A percentile compares a stretch with the other conserved stretches of the same genome.
These are phyloP conservation scores for Alsophila aescularia DNA, from an alignment of 2,888 invertebrate species.

Conservation along the genomic window DNA sequence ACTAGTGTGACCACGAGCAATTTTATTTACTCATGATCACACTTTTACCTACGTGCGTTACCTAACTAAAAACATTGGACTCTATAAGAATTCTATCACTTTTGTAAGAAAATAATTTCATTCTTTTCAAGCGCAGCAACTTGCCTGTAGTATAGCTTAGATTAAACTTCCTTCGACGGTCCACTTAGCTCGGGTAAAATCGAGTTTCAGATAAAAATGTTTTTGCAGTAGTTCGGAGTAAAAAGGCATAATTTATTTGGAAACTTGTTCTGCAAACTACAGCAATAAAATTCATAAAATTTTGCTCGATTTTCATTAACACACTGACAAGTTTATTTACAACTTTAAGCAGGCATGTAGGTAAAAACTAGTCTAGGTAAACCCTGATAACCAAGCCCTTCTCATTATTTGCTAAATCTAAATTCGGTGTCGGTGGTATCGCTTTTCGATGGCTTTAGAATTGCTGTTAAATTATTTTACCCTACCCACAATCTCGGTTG, in stretches of 20 bases:
- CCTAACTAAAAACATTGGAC: too few species aligned
- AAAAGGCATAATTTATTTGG: slow-evolving; percentile 40
- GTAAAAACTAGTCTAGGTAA: too few species aligned
- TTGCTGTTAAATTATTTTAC: too few species aligned
- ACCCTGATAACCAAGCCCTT: not conserved
- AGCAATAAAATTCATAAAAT: slow-evolving; percentile 15
- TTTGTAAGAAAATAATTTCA: slow-evolving; percentile 27
- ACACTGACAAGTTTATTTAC: not conserved
- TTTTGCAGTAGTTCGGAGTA: slow-evolving; percentile 37
- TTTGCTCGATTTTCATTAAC: slow-evolving; percentile 3
- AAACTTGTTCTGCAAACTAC: slow-evolving; percentile 27
- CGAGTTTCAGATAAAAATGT: slow-evolving; percentile 48
- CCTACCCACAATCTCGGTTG: too few species aligned
- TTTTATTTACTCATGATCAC: too few species aligned
- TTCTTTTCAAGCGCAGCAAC: slow-evolving; percentile 39
- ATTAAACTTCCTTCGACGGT: slow-evolving; percentile 49
- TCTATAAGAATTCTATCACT: slow-evolving; percentile 18
- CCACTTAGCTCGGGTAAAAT: slow-evolving; percentile 47
- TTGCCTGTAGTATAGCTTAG: slow-evolving; percentile 39
- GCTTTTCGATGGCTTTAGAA: too few species aligned
- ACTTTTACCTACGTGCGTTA: too few species aligned
- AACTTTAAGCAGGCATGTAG: not conserved
- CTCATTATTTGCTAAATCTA: too few species aligned
- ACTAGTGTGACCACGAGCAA: too few species aligned
- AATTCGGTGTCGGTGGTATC: too few species aligned